Base-by-base conservation (phyloP, 1,140 invertebrate genomes). In the Trissolcus basalis region DNA sequence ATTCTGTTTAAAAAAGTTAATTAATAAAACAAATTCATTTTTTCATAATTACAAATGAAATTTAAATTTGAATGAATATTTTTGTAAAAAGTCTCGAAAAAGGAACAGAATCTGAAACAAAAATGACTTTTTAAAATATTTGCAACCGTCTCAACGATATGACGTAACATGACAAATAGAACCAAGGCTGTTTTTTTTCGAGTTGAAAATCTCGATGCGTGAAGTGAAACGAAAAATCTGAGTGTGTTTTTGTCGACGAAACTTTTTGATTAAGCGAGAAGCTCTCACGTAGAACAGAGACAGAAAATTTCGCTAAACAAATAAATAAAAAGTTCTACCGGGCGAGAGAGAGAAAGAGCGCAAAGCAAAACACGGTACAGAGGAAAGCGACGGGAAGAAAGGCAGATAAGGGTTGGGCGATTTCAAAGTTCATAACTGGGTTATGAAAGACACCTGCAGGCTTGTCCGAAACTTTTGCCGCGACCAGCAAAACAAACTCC, bases 351-450 rank as follows among this genome's bases (percentile, higher is more conserved):
- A 54, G 16, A 44, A 33, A 43, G n/a, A n/a, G n/a, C 33, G 33
- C 33, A 35, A 35, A 35, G 10, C 33, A 35, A 39, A 39, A 39
- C 9, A 39, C 19, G 9, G 36, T 16, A 48, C 4, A 32, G 48
- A n/a, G 36, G 48, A 14, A 36, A 4, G 47, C n/a, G n/a, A n/a
- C n/a, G n/a, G n/a, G n/a, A 43, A 35, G 19, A 35, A 48, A 13
- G 15, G 32, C 27, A 60, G 47, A 16, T 13, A 13, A 49, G 36
- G 4, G 14, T 35, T 35, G 56, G 58, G 41, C 47, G 64, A 73
- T 73, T 61, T 61, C 43, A 55, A 61, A 73, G 49, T 73, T 73
- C 70, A 73, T 74, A 74, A 74, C 71, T 74, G 58, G 63, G 71
- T 74, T 74, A 74, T 16, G 47, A 45, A 44, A 67, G 71, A 55